A percentile compares a stretch with the other conserved stretches of the same genome.
phyloP scores from a whole-genome alignment of 2,888 invertebrate genomes.

The Plemyria rubiginata region DNA sequence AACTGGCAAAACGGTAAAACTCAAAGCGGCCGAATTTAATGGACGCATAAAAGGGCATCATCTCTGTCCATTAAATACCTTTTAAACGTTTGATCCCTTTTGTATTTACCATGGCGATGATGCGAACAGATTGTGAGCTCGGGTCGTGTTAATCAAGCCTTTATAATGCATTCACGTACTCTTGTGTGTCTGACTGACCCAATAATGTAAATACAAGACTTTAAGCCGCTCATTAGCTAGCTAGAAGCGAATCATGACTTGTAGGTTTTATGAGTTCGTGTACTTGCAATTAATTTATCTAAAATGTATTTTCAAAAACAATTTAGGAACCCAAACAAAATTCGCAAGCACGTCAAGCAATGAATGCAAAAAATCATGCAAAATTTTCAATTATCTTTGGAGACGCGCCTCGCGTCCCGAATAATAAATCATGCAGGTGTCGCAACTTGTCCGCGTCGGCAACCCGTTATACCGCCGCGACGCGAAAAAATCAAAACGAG shows the following conservation, averaged over 20 bases:
- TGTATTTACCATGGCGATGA: conserved; percentile 77
- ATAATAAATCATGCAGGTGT: conserved; percentile 78
- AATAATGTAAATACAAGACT: conserved; percentile 20
- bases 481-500: conserved; percentile 74
- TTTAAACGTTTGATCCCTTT: conserved; percentile 85
- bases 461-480: conserved; percentile 71
- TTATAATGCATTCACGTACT: conserved; percentile 47
- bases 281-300: background rate
- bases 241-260: background rate
- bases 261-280: background rate
- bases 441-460: conserved; percentile 68
- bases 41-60: conserved; percentile 81
- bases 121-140: conserved; percentile 69
- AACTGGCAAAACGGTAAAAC: conserved; percentile 69
- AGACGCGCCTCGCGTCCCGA: conserved; percentile 54
- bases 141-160: conserved; percentile 72
- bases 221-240: background rate
- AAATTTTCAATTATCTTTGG: conserved; percentile 66
- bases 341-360: conserved; percentile 29
- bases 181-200: conserved; percentile 40
- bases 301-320: conserved; percentile 11
- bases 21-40: conserved; percentile 81
- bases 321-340: conserved; percentile 22
- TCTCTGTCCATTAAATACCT: conserved; percentile 83
- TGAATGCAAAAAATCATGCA: conserved; percentile 50